Evolutionary conservation across 2,888 invertebrate species (phyloP), one percentile per base, ranked within the genome.

Genomic region (Galeopsomyia nigrocyanea): DNA sequence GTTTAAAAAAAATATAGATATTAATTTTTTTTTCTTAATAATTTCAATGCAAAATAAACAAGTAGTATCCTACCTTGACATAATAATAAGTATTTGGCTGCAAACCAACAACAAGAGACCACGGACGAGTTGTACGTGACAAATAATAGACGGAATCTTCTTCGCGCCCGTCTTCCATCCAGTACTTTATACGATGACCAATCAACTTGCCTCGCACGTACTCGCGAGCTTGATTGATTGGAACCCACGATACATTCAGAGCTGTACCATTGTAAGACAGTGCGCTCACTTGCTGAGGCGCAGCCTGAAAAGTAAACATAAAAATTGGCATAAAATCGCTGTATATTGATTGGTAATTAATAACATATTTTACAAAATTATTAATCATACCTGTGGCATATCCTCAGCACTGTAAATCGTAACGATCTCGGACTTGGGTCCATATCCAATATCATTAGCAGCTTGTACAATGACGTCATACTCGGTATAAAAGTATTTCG

Each of bases 171-270:
- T 88, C 90, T 78, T 92, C 90, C 82, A 91, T 93, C 97, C 97
- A 98, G 83, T 97, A 98, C 84, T 97, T 97, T 75, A 98, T 92
- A 82, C 97, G 92, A 84, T 97, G 96, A 0, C 98, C 98, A 76
- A 96, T 94, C 19, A 98, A 90, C 87, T 93, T 94, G 77, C 98
- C 98, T 76, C 95, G 91, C 65, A 98, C 90, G 78, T 91, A 91
- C 77, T 95, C 94, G 22, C 97, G 90, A 0, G 92, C 93, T 84
- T 95, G 91, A 68, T 94, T 93, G 55, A 98, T 93, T 0, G 97
- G 94, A 57, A 89, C 88, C 98, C 98, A 99, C 16, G 93, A 94
- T 0, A 98, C 95, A 82, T 95, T 95, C 73, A 99, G 89, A 17
- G 97, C 92, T 0, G 99, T 98, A 0, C 97, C 95, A 87, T 99